phyloP scores from a whole-genome alignment of 2,888 invertebrate genomes.

The Pecten maximus region DNA sequence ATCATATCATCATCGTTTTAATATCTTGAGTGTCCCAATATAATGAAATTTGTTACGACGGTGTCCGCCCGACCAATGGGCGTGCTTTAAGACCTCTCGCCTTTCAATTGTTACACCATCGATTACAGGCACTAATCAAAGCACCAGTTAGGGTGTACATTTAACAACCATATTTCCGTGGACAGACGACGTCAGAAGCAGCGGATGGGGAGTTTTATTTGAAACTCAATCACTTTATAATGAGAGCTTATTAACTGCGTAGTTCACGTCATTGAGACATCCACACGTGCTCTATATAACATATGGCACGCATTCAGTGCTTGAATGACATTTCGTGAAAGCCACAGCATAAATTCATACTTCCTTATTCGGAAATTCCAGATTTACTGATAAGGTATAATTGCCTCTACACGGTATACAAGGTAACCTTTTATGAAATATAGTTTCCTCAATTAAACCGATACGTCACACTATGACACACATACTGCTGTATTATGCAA shows the following conservation, averaged over 20 bases:
- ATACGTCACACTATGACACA: constrained; percentile 21
- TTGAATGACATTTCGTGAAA: constrained; percentile 19
- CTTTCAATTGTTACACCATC: constrained; percentile 13
- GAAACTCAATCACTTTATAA: neutral
- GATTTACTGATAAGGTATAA: neutral
- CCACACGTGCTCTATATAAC: neutral
- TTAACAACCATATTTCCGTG: neutral
- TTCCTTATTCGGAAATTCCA: constrained; percentile 18
- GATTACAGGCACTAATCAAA: neutral
- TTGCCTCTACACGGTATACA: neutral
- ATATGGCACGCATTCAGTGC: neutral
- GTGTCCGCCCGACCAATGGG: neutral
- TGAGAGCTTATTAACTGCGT: constrained; percentile 1
- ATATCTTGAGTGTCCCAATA: neutral
- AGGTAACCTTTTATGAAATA: constrained; percentile 27
- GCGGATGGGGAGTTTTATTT: constrained; percentile 21
- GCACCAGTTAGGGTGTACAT: neutral
- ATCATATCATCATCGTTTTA: neutral
- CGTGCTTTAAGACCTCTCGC: constrained; percentile 1
- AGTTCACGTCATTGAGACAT: constrained; percentile 3
- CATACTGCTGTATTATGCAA: neutral
- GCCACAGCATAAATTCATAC: neutral
- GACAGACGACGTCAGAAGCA: neutral
- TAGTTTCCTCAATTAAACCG: neutral
- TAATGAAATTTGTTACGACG: neutral